These are phyloP conservation scores for Lutraria rhynchaena DNA, from an alignment of 1,140 invertebrate species.

Conservation along the genomic window DNA sequence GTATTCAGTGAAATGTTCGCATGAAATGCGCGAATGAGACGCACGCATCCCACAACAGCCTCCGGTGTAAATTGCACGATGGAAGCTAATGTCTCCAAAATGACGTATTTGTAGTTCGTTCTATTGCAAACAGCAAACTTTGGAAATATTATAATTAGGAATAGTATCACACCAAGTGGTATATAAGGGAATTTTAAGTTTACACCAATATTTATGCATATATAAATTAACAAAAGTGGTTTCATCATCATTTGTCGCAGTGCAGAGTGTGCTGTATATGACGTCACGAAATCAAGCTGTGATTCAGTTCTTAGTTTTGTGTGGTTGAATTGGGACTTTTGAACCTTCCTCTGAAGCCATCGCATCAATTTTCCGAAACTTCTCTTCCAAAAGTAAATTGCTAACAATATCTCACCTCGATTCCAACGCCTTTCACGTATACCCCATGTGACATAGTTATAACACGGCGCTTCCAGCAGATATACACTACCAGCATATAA, in stretches of 20 bases:
- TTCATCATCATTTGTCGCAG: constrained; percentile 79
- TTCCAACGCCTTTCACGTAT: constrained; percentile 78
- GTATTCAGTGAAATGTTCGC: constrained; percentile 70
- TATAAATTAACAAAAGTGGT: constrained; percentile 73
- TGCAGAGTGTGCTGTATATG: constrained; percentile 74
- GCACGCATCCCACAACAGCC: constrained; percentile 74
- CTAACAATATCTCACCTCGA: constrained; percentile 74
- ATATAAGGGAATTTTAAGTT: constrained; percentile 68
- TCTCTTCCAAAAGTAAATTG: constrained; percentile 78
- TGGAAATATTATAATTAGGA: constrained; percentile 76
- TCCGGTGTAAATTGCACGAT: constrained; percentile 78
- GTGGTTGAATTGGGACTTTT: constrained; percentile 66
- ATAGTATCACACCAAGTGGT: constrained; percentile 74
- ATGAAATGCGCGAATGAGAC: constrained; percentile 70
- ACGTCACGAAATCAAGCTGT: constrained; percentile 73
- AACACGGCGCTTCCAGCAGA: constrained; percentile 74
- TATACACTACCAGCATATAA: constrained; percentile 70
- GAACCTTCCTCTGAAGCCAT: constrained; percentile 71
- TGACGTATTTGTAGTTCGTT: constrained; percentile 72
- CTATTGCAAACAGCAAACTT: constrained; percentile 74
- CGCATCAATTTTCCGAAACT: constrained; percentile 72
- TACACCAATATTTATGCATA: constrained; percentile 71
- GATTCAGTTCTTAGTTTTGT: constrained; percentile 73
- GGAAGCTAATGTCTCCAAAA: constrained; percentile 75
- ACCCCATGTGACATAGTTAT: constrained; percentile 78